Evolutionary conservation across 1,140 invertebrate genomes (phyloP).

Genomic region (Daktulosphaira vitifoliae): DNA sequence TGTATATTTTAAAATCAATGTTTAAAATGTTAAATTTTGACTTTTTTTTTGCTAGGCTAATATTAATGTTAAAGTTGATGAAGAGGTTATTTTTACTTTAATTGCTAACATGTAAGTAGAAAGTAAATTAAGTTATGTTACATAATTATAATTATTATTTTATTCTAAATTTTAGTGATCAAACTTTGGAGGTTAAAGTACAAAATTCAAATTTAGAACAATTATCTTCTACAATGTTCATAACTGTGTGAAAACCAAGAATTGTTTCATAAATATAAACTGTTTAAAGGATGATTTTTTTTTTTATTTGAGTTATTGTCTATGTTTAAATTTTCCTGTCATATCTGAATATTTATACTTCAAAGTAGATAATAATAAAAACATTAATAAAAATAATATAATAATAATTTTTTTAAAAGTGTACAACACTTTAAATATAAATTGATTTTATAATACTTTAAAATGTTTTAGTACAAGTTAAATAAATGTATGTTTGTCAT

Average conservation of each 20-base stretch:
- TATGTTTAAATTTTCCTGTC: neutral
- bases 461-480: too few relatives aligned
- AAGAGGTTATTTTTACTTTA: slow-evolving; percentile 12
- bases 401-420: too few relatives aligned
- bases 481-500: too few relatives aligned
- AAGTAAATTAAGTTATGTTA: neutral
- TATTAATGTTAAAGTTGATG: neutral
- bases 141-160: neutral
- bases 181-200: slow-evolving; percentile 11
- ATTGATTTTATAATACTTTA: too few relatives aligned
- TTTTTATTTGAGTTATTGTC: neutral
- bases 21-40: neutral
- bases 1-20: neutral
- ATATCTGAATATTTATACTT: neutral
- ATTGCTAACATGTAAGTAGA: slow-evolving; percentile 13
- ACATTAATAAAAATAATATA: too few relatives aligned
- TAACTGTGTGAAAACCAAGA: slow-evolving; percentile 17
- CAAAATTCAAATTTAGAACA: neutral
- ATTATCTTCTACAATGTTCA: slow-evolving; percentile 9
- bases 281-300: too few relatives aligned
- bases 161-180: neutral
- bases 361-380: too few relatives aligned
- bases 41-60: slow-evolving; percentile 6
- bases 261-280: too few relatives aligned
- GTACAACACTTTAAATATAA: too few relatives aligned